A percentile compares a stretch with the other conserved stretches of the same genome.
phyloP scores from a whole-genome alignment of 2,113 vertebrate species.

The Ictidomys tridecemlineatus region DNA sequence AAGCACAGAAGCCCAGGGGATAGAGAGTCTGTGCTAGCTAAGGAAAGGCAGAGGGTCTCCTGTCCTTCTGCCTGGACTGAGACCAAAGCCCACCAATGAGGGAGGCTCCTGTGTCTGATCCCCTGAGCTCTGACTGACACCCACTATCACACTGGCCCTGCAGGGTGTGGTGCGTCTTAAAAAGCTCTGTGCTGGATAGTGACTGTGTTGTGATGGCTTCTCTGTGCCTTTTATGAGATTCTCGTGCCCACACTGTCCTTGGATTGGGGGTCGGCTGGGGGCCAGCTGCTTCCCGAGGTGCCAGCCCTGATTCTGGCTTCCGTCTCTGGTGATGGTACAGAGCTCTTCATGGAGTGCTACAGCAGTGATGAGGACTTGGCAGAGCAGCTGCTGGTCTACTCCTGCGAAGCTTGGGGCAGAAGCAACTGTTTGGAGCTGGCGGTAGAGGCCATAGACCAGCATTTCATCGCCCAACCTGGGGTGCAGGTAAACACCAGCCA shows the following conservation, averaged over 20 bases:
- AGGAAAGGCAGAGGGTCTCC: background rate
- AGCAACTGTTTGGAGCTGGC: slow-evolving; percentile 95
- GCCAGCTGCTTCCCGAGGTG: rapidly evolving
- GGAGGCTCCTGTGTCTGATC: too few relatives aligned
- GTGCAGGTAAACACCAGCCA: slow-evolving; percentile 91
- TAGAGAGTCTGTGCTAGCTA: too few relatives aligned
- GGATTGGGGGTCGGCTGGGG: background rate
- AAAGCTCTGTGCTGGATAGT: rapidly evolving
- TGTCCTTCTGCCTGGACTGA: background rate
- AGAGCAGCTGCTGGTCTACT: slow-evolving; percentile 93
- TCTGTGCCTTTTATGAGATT: rapidly evolving
- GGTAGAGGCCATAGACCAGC: slow-evolving; percentile 94
- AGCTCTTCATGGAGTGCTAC: slow-evolving; percentile 95
- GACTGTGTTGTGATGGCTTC: rapidly evolving
- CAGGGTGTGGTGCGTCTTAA: too few relatives aligned
- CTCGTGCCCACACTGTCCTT: background rate
- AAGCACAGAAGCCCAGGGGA: too few relatives aligned
- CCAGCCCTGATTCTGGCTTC: background rate
- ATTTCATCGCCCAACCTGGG: slow-evolving; percentile 95
- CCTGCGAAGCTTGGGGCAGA: slow-evolving; percentile 94
- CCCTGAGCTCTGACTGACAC: rapidly evolving
- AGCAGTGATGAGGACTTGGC: slow-evolving; percentile 91
- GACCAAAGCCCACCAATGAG: background rate
- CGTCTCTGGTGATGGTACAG: slow-evolving; percentile 39
- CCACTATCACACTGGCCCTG: background rate